Conservation (phyloP, 2,888 invertebrate genomes). For the Sinhomidia bicolor region DNA sequence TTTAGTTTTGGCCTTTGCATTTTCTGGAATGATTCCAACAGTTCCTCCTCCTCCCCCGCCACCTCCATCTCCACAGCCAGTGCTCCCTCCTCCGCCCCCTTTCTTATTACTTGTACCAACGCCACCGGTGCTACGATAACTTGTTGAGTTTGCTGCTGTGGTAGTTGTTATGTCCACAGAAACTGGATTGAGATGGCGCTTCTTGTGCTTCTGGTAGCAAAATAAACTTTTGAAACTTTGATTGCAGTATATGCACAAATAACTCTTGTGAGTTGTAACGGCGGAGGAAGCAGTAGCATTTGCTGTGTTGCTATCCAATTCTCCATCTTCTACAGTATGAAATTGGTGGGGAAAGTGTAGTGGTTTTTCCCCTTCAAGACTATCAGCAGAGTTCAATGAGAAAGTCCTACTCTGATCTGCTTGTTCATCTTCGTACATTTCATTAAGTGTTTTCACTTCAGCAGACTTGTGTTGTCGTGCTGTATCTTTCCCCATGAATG, state of each 20-base stretch:
- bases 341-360: background rate
- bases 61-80: slow-evolving; percentile 3
- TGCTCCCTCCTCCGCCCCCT: slow-evolving; percentile 35
- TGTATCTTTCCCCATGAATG: background rate
- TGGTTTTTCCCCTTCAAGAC: background rate
- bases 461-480: too few species aligned
- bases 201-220: slow-evolving; percentile 91
- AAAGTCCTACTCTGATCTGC: background rate
- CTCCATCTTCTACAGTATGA: background rate
- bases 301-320: background rate
- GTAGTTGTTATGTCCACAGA: slow-evolving; percentile 82
- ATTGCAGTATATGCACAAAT: slow-evolving; percentile 89
- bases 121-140: slow-evolving; percentile 9
- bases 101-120: background rate
- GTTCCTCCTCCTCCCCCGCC: slow-evolving; percentile 57
- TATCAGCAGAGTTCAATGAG: background rate
- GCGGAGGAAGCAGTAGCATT: slow-evolving; percentile 6
- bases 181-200: slow-evolving; percentile 87
- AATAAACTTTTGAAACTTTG: slow-evolving; percentile 92
- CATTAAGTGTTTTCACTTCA: background rate
- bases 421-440: background rate
- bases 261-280: slow-evolving; percentile 81
- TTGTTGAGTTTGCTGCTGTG: slow-evolving; percentile 61
- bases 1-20: slow-evolving; percentile 73
- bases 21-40: slow-evolving; percentile 70